Base-by-base conservation (phyloP, 1,140 invertebrate genomes). In the Sitobion miscanthi region DNA sequence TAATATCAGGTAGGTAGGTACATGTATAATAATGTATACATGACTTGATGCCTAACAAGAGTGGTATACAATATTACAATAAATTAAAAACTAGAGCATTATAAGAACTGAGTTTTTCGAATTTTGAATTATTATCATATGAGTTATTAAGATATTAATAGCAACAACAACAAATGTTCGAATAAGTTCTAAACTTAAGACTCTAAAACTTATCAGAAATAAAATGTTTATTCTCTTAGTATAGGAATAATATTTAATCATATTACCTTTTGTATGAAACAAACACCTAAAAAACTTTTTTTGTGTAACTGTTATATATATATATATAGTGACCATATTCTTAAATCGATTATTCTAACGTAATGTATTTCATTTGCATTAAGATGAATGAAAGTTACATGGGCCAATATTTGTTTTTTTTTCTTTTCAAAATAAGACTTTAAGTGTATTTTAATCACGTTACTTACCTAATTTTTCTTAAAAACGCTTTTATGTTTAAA, bases 401-500 rank as follows among this genome's bases (percentile, higher is more conserved):
- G 30, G 62, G 5, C 62, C 14, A 77, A 35, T 77, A 77, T 77
- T 77, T 77, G 62, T 77, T 77, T 77, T 77, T 62, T 54, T 30
- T 77, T 77, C 62, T 77, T 77, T 77, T 77, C 30, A 77, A 77
- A 77, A 77, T 77, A 77, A 77, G n/a, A 77, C 17, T 77, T 77
- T 77, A 77, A 77, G 62, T 77, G 62, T 77, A 77, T 77, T 77
- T 77, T 77, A 77, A 77, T 77, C 62, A 77, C 62, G 62, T 77
- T 77, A 69, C 62, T 69, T 69, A 77, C 62, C 62, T 77, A 77
- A 77, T 77, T 77, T 77, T 77, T 77, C 62, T 77, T 77, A 77
- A 77, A 77, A 77, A 77, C 62, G 62, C 62, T 77, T 77, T 77
- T n/a, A 77, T 77, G 62, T 77, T 77, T 77, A 77, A 77, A 77